Base-by-base conservation (phyloP, 2,113 vertebrate genomes). In the Noctilio leporinus region DNA sequence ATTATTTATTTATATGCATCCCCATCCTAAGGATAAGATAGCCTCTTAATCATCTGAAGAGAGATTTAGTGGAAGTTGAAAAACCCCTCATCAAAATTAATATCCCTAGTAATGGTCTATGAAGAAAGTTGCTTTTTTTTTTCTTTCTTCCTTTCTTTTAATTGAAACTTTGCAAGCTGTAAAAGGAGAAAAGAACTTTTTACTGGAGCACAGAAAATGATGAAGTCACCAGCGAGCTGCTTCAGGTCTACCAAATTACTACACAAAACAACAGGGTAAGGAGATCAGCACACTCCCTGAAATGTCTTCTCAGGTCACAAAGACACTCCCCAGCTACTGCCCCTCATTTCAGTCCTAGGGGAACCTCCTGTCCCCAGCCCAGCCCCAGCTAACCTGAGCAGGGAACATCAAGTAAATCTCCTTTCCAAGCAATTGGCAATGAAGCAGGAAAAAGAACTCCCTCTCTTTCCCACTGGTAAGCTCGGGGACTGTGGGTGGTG, bases 51-150 rank as follows among this genome's bases (percentile, higher is more conserved):
- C 89, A 96, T 94, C 64, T 93, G 49, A 96, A 96, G 93, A 96
- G 77, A 95, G 85, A 88, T 81, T 95, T 93, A 94, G 78, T 94
- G 84, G 49, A 96, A 95, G 72, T 40, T 84, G 73, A 92, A 95
- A 90, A 81, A 95, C 88, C 69, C 55, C 92, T 95, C 95, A 95
- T 95, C 84, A 96, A 95, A 96, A 93, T 95, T 96, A 93, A 97
- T 85, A 96, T 93, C 53, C 72, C 65, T 89, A 93, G 35, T 96
- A 96, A 96, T 83, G 59, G 93, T 90, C 82, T 95, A 91, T 88
- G 76, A 93, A 94, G 81, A 24, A 90, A 24, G 6, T 35, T 76
- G 69, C 19, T 35, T 8, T 67, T 53, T 53, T 78, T 38, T 83
- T n/a, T n/a, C n/a, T n/a, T n/a, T n/a, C n/a, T n/a, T n/a, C n/a